phyloP scores from a whole-genome alignment of 1,140 invertebrate species.

The Scaptodrosophila lebanonensis region DNA sequence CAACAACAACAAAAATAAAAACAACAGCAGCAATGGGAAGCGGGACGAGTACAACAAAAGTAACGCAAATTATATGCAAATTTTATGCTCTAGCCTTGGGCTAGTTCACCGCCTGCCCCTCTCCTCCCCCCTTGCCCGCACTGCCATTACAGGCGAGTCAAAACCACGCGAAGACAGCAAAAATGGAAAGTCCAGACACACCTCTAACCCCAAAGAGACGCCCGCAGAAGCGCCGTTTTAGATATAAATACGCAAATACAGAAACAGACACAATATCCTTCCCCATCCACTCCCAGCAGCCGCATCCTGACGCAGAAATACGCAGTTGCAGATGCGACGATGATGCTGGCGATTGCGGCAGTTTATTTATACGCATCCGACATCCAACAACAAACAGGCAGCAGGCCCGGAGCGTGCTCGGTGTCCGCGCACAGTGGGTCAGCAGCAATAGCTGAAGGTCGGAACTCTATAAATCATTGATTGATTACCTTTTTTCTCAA shows the following conservation, averaged over 20 bases:
- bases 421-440: too few relatives aligned
- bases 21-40: constrained; percentile 9
- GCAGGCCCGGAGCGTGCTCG: too few relatives aligned
- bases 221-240: constrained; percentile 38
- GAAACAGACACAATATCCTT: constrained; percentile 35
- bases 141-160: constrained; percentile 2
- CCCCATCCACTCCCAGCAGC: not conserved
- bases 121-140: not conserved
- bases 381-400: too few relatives aligned
- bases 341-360: constrained; percentile 69
- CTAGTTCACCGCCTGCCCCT: too few relatives aligned
- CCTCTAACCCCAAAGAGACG: constrained; percentile 37
- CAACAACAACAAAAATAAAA: constrained; percentile 34
- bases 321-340: constrained; percentile 73
- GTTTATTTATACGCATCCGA: constrained; percentile 60
- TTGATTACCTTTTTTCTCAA: too few relatives aligned
- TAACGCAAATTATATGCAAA: constrained; percentile 74
- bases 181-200: constrained; percentile 70
- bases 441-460: too few relatives aligned
- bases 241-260: constrained; percentile 39
- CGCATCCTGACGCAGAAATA: constrained; percentile 31
- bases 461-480: too few relatives aligned
- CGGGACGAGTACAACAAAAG: constrained; percentile 36
- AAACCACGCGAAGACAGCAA: constrained; percentile 48
- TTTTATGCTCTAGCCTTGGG: constrained; percentile 62